These are phyloP conservation scores for Odontomyia ornata DNA, from an alignment of 2,888 invertebrate genomes.

Conservation along the genomic window DNA sequence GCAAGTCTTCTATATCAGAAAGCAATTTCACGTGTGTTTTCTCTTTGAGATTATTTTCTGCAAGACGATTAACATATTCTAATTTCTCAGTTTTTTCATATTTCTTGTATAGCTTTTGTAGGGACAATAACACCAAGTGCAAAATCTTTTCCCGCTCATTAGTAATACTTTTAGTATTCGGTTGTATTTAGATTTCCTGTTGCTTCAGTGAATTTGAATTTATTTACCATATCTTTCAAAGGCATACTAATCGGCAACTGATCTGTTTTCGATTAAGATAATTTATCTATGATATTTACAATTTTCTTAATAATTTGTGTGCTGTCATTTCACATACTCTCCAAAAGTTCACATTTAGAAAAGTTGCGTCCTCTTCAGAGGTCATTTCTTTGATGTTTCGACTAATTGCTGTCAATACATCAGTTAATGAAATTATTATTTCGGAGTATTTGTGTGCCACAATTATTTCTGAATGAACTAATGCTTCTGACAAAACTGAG, in stretches of 20 bases:
- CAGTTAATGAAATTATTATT: background rate
- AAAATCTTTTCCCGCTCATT: constrained; percentile 65
- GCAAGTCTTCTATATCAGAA: constrained; percentile 70
- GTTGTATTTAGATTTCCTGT: background rate
- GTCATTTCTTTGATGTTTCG: background rate
- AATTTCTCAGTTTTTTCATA: too few species aligned
- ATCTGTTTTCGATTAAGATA: constrained; percentile 44
- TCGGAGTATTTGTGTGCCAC: background rate
- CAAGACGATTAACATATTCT: constrained; percentile 62
- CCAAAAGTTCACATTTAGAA: background rate
- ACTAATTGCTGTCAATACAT: background rate
- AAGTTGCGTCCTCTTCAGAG: background rate
- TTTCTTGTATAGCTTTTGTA: constrained; percentile 71
- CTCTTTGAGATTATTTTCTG: constrained; percentile 74
- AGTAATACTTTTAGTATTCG: constrained; percentile 56
- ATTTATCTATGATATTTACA: background rate
- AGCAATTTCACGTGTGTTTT: constrained; percentile 72
- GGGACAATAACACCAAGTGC: constrained; percentile 66
- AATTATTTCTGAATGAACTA: too few species aligned
- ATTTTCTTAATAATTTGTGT: constrained; percentile 1
- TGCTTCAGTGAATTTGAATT: background rate
- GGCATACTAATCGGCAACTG: constrained; percentile 57
- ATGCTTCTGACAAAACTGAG: background rate
- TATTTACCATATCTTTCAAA: constrained; percentile 53
- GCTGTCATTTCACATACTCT: background rate